phyloP scores from a whole-genome alignment of 2,113 vertebrate species.

The Oreochromis niloticus region DNA sequence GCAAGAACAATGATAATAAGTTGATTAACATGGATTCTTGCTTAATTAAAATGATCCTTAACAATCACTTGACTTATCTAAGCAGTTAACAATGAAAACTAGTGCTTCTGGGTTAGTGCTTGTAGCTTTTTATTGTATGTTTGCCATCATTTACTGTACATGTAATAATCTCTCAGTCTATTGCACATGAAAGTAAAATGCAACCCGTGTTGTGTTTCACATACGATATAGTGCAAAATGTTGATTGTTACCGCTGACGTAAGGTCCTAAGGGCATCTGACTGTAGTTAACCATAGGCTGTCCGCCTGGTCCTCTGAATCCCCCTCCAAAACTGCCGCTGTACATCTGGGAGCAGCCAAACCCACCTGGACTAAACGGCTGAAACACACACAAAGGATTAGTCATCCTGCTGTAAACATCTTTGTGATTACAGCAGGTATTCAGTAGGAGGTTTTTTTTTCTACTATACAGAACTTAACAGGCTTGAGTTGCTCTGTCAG shows the following conservation, averaged over 20 bases:
- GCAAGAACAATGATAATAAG: background rate
- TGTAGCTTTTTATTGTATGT: background rate
- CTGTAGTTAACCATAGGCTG: conserved; percentile 95
- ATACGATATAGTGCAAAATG: background rate
- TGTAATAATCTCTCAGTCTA: background rate
- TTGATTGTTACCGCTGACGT: conserved; percentile 84
- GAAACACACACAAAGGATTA: background rate
- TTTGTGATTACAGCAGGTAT: background rate
- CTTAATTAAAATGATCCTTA: background rate
- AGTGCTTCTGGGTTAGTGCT: background rate
- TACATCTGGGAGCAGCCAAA: conserved; percentile 93
- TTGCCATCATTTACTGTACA: background rate
- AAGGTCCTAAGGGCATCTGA: conserved; percentile 98
- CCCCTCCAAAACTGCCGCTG: conserved; percentile 83
- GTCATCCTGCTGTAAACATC: background rate
- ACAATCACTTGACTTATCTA: background rate
- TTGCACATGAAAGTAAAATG: background rate
- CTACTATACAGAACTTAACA: background rate
- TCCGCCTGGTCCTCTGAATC: conserved; percentile 85
- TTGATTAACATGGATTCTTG: background rate
- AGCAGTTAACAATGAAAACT: background rate
- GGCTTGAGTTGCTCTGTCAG: background rate
- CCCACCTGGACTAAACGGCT: conserved; percentile 80
- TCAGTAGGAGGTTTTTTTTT: background rate
- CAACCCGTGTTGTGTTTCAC: background rate